A percentile compares a stretch with the other conserved stretches of the same genome.
phyloP scores from a whole-genome alignment of 2,113 vertebrate species.

The Ctenomys sociabilis region DNA sequence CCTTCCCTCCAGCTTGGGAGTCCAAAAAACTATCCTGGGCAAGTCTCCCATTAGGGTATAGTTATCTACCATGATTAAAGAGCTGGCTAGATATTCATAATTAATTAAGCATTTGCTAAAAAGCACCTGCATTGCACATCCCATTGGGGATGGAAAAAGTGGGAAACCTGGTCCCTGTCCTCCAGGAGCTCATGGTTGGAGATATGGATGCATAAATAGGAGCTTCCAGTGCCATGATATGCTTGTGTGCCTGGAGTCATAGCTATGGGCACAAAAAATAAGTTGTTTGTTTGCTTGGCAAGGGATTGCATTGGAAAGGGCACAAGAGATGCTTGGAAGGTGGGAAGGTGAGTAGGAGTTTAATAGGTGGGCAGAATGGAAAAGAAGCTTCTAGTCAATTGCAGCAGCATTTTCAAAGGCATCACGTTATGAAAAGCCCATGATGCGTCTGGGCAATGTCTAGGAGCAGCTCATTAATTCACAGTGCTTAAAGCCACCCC shows the following conservation, averaged over 20 bases:
- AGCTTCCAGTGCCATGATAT: accelerated
- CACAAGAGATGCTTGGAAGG: not conserved
- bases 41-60: not conserved
- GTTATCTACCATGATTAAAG: not conserved
- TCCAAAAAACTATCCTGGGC: not conserved
- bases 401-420: not conserved
- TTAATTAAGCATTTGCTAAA: not conserved
- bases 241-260: accelerated
- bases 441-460: not conserved
- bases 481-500: accelerated
- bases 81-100: not conserved
- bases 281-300: not conserved
- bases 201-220: not conserved
- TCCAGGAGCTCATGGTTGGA: not conserved
- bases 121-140: not conserved
- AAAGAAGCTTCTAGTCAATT: not conserved
- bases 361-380: not conserved
- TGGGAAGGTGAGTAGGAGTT: not conserved
- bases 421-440: not conserved
- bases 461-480: not conserved
- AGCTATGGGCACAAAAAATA: not conserved
- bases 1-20: not conserved
- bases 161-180: not conserved
- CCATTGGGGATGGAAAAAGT: not conserved
- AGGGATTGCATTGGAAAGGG: not conserved